phyloP scores from a whole-genome alignment of 2,113 vertebrate genomes.

The Notechis scutatus region DNA sequence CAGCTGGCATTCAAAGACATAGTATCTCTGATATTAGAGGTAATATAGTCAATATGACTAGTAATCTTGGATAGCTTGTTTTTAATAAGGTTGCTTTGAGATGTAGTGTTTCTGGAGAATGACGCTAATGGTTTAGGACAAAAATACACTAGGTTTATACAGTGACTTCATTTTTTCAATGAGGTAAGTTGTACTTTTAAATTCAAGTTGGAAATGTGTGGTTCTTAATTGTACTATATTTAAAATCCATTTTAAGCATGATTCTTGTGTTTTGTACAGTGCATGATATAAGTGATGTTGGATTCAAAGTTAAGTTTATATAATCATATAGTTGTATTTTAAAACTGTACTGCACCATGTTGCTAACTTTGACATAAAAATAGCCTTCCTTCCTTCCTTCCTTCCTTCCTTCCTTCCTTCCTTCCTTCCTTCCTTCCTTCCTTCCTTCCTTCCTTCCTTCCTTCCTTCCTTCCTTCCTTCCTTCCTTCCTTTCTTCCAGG shows the following conservation, averaged over 20 bases:
- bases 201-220: slow-evolving; percentile 24
- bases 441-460: neutral
- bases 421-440: neutral
- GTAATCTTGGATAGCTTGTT: neutral
- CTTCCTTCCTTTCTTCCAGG: neutral
- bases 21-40: neutral
- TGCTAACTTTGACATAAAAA: slow-evolving; percentile 29
- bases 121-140: slow-evolving; percentile 22
- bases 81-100: neutral
- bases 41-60: neutral
- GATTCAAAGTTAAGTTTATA: slow-evolving; percentile 25
- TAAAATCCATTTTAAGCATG: neutral
- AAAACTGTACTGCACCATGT: slow-evolving; percentile 9
- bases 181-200: slow-evolving; percentile 52
- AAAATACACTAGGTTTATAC: slow-evolving; percentile 54
- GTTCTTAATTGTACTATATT: slow-evolving; percentile 10
- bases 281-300: neutral
- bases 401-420: slow-evolving; percentile 3
- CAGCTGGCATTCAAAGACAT: neutral
- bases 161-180: slow-evolving; percentile 47
- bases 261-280: neutral
- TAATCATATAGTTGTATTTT: slow-evolving; percentile 15
- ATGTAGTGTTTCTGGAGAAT: neutral
- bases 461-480: neutral
- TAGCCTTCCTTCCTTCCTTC: neutral